Evolutionary conservation across 2,797 vertebrate genomes (phyloP), one percentile per base, ranked within the genome.

Genomic region (Cephalopachus bancanus): DNA sequence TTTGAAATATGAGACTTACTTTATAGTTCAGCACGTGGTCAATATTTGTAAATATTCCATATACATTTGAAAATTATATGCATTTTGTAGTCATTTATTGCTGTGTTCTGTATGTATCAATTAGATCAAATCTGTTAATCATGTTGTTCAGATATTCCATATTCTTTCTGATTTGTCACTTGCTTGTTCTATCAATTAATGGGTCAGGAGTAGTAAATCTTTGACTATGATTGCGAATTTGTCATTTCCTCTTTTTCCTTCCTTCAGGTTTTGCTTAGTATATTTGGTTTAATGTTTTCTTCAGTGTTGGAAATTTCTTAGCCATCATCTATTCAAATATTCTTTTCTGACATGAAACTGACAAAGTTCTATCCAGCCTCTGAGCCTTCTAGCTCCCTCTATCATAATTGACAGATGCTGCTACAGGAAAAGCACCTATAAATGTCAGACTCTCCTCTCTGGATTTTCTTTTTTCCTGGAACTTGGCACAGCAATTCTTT

Each of bases 1-100:
- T 93, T 89, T 76, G 55, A 95, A 93, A 65, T 91, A 84, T 64
- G 20, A 84, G 4, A 89, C 59, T 89, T 96, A 24, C 74, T 95
- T 95, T 91, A 65, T 33, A 91, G 62, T 51, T 22, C n/a, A 93
- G 19, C 20, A 88, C 76, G 44, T 59, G 28, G 74, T 79, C 65
- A 76, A 55, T 85, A 89, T 74, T 95, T 95, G 3, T 76, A 80
- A 84, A 91, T 71, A 6, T 75, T 89, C 37, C 19, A 19, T 85
- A 76, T 80, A 51, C 37, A 65, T 72, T 97, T 87, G 51, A 91
- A 89, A 93, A 84, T 84, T 72, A 75, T 85, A 33, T 89, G 49
- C n/a, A 72, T 93, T 90, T 71, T 86, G 10, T 92, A 72, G 8
- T 26, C 22, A 83, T 78, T 85, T 80, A 88, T 78, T 72, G 11